phyloP scores from a whole-genome alignment of 2,888 invertebrate genomes.

The Gandaritis pyraliata region DNA sequence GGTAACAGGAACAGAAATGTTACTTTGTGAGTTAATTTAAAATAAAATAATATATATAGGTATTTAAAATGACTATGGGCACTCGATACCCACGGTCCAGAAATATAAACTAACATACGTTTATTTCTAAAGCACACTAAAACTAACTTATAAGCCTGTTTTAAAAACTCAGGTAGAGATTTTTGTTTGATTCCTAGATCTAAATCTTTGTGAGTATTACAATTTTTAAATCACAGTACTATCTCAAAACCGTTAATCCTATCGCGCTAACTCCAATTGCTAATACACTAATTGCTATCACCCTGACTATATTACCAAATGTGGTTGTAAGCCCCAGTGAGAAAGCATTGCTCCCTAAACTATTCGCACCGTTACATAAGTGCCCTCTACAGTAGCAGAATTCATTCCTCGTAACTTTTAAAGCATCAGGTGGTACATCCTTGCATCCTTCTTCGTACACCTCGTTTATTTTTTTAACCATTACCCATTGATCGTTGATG shows the following conservation, averaged over 20 bases:
- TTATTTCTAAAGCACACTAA: too few relatives aligned
- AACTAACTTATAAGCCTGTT: too few relatives aligned
- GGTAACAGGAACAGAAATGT: too few relatives aligned
- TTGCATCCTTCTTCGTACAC: slow-evolving; percentile 89
- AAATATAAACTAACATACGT: too few relatives aligned
- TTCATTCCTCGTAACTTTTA: slow-evolving; percentile 82
- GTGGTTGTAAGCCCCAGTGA: neutral
- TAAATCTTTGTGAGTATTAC: slow-evolving; percentile 3
- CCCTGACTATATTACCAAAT: neutral
- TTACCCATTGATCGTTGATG: slow-evolving; percentile 83
- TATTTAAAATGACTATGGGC: too few relatives aligned
- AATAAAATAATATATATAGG: too few relatives aligned
- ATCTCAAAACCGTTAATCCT: slow-evolving; percentile 13
- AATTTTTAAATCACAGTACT: slow-evolving; percentile 26
- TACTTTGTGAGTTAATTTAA: too few relatives aligned
- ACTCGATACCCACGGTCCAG: too few relatives aligned
- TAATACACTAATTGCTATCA: slow-evolving; percentile 4
- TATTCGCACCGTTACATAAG: slow-evolving; percentile 85
- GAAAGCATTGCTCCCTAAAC: slow-evolving; percentile 6
- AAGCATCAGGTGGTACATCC: slow-evolving; percentile 78
- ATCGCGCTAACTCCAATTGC: slow-evolving; percentile 7
- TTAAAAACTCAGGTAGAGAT: too few relatives aligned
- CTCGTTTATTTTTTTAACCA: slow-evolving; percentile 86
- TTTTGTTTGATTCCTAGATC: too few relatives aligned
- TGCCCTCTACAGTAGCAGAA: slow-evolving; percentile 91